Base-by-base conservation (phyloP, 2,888 invertebrate species). In the Tridacna gigas region DNA sequence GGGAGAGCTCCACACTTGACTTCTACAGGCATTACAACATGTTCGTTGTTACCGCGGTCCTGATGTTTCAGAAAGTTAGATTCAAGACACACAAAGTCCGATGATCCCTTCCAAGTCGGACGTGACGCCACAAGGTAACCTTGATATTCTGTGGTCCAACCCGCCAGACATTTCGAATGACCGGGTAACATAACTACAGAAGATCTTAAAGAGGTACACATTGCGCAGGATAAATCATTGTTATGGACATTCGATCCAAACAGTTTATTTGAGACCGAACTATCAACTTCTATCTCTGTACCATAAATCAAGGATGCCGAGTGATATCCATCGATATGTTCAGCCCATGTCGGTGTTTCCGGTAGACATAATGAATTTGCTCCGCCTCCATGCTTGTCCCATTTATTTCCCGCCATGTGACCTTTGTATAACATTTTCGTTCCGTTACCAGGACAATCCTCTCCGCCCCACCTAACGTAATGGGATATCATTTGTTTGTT, bases 391-490 rank as follows among this genome's bases (percentile, higher is more conserved):
- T 45, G 45, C 45, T 67, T 2, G 67, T 67, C 45, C 67, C 67
- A 67, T 18, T 45, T 45, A 11, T 67, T 67, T n/a, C 67, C 67
- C 15, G 67, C 67, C 67, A 67, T 67, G 20, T 67, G 45, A 45
- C 67, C 67, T 67, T 37, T 67, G 45, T 67, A 67, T 11, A 67
- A 37, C 67, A 67, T 15, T 7, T 67, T 20, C 9, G 67, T 45
- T n/a, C 67, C 67, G n/a, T 67, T 67, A n/a, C 45, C 67, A 12
- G 67, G 67, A 67, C 67, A 67, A 67, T 45, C 45, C n/a, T 45
- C 45, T n/a, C 45, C n/a, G 37, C 67, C 67, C 67, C 67, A 67
- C 45, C 67, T 37, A 5, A 28, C 11, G 45, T 67, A 67, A n/a
- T 45, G 20, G 12, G 63, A 63, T 20, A 26, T 25, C 9, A 26